phyloP scores from a whole-genome alignment of 1,140 invertebrate genomes.

The Saxidomus purpurata region DNA sequence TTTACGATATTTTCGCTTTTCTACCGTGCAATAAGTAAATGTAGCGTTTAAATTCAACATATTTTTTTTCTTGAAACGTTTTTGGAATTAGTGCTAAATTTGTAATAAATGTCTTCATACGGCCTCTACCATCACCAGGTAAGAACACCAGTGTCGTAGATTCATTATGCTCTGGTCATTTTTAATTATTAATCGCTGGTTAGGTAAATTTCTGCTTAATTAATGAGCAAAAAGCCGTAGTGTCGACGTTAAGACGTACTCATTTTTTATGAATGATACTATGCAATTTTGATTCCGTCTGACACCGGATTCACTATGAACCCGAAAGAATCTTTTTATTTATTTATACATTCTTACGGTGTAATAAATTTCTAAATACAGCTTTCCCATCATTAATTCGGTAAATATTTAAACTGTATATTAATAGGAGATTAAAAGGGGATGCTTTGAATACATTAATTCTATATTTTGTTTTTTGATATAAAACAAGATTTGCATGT shows the following conservation, averaged over 20 bases:
- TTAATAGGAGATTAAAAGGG: neutral
- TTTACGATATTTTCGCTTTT: slow-evolving; percentile 43
- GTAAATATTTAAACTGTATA: slow-evolving; percentile 37
- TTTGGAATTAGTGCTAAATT: slow-evolving; percentile 46
- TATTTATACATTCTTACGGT: slow-evolving; percentile 54
- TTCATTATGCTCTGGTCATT: slow-evolving; percentile 41
- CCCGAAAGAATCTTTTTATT: slow-evolving; percentile 24
- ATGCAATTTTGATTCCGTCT: slow-evolving; percentile 64
- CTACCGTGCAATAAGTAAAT: neutral
- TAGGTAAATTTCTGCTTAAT: slow-evolving; percentile 61
- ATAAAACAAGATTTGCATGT: no score
- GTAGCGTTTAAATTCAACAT: neutral
- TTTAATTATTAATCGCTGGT: slow-evolving; percentile 60
- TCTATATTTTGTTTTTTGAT: neutral
- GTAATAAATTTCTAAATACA: slow-evolving; percentile 46
- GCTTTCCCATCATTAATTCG: neutral
- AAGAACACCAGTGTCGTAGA: slow-evolving; percentile 47
- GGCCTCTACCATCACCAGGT: slow-evolving; percentile 62
- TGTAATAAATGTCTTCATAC: slow-evolving; percentile 60
- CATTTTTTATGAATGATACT: slow-evolving; percentile 67
- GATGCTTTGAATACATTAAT: slow-evolving; percentile 23
- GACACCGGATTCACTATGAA: neutral
- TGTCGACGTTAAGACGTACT: slow-evolving; percentile 10
- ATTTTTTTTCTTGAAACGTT: neutral
- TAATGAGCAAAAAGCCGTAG: slow-evolving; percentile 36